phyloP scores from a whole-genome alignment of 2,797 vertebrate genomes.

The Botia almorhae region DNA sequence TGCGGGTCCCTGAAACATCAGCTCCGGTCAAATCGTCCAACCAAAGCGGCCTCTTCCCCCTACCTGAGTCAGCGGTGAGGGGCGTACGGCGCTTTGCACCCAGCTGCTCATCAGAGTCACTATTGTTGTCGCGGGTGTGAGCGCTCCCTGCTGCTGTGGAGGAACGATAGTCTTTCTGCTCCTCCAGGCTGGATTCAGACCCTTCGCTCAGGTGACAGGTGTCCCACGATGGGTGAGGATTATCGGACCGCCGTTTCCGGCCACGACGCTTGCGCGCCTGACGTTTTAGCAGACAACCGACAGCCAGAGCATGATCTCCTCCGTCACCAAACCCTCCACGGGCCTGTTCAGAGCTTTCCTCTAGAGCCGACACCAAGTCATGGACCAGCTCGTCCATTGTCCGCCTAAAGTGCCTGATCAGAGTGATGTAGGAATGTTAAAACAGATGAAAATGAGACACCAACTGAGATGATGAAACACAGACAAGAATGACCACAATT shows the following conservation, averaged over 20 bases:
- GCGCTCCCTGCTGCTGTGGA: constrained; percentile 75
- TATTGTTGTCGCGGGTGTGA: constrained; percentile 84
- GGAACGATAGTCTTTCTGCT: constrained; percentile 89
- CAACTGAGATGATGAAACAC: not conserved
- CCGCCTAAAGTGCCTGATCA: constrained; percentile 92
- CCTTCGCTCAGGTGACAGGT: constrained; percentile 93
- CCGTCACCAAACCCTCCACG: constrained; percentile 92
- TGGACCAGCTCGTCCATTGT: constrained; percentile 99
- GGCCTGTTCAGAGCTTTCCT: constrained; percentile 91
- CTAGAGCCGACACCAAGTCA: constrained; percentile 93
- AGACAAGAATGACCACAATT: too few relatives aligned
- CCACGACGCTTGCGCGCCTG: constrained; percentile 94
- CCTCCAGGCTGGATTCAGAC: constrained; percentile 95
- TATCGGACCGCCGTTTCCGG: constrained; percentile 91
- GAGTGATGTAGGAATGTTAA: not conserved
- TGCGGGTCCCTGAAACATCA: constrained; percentile 80
- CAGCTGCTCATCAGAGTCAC: constrained; percentile 95
- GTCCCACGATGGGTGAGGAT: constrained; percentile 91
- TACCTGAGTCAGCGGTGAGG: constrained; percentile 79
- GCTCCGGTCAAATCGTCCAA: constrained; percentile 84
- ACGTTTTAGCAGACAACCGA: constrained; percentile 92
- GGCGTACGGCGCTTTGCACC: constrained; percentile 89
- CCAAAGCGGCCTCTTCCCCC: constrained; percentile 91
- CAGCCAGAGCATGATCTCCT: constrained; percentile 89
- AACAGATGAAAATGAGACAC: not conserved